phyloP scores from a whole-genome alignment of 2,888 invertebrate genomes.

The Autographa pulchrina region DNA sequence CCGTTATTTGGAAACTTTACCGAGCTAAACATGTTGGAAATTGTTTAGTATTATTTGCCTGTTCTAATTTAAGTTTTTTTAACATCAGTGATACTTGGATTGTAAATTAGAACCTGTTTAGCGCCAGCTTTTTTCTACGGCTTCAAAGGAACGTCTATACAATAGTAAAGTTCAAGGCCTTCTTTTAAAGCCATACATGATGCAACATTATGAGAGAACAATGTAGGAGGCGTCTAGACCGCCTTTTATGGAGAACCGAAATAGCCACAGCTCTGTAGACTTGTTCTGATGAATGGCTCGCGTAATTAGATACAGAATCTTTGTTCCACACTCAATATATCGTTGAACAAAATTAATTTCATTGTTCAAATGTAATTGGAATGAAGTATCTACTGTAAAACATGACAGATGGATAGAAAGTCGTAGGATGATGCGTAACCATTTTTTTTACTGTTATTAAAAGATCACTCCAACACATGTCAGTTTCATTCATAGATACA shows the following conservation, averaged over 20 bases:
- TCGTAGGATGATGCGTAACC: conserved; percentile 51
- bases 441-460: conserved; percentile 61
- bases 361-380: conserved; percentile 21
- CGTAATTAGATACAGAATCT: not conserved
- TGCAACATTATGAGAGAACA: conserved; percentile 6
- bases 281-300: not conserved
- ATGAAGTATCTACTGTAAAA: conserved; percentile 28
- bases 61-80: conserved; percentile 13
- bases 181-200: conserved; percentile 4
- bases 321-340: conserved; percentile 8
- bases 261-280: not conserved
- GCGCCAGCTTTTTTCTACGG: not conserved
- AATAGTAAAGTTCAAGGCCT: not conserved
- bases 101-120: not conserved
- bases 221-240: conserved; percentile 5
- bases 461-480: conserved; percentile 74
- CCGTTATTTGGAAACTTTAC: conserved; percentile 42
- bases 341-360: conserved; percentile 35
- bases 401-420: conserved; percentile 55
- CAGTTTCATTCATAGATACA: conserved; percentile 64
- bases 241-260: conserved; percentile 5
- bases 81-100: not conserved
- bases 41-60: conserved; percentile 26
- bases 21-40: conserved; percentile 12
- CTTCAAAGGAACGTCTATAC: not conserved